Conservation (phyloP, 2,888 invertebrate genomes). For the Torymus aiolomorphi region DNA sequence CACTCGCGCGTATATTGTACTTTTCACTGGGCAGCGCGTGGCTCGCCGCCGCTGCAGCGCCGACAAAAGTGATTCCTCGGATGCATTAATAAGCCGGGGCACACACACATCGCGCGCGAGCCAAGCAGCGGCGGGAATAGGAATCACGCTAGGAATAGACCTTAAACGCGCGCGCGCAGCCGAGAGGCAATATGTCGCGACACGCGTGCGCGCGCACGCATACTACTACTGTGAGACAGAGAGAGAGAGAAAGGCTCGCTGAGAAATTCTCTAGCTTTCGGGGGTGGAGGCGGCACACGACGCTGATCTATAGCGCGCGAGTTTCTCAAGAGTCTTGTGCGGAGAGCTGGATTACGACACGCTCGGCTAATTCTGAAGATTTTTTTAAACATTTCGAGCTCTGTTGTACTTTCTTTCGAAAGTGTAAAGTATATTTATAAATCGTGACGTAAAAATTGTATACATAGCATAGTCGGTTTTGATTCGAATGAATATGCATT, state of each 20-base stretch:
- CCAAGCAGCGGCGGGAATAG: constrained; percentile 64
- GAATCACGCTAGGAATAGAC: constrained; percentile 66
- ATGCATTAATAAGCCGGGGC: constrained; percentile 58
- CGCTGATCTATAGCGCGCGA: no score
- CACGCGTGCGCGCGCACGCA: constrained; percentile 46
- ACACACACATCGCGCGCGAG: background rate
- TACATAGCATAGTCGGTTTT: no score
- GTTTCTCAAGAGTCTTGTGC: no score
- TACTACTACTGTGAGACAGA: constrained; percentile 56
- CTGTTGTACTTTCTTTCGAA: no score
- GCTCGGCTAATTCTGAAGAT: no score
- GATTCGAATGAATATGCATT: no score
- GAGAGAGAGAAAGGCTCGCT: constrained; percentile 57
- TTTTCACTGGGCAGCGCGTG: constrained; percentile 47
- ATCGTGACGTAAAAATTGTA: no score
- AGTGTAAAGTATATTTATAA: no score
- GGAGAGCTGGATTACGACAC: no score
- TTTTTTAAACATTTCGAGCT: no score
- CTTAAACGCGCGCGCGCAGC: constrained; percentile 59
- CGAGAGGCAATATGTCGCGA: background rate
- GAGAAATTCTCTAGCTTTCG: constrained; percentile 50
- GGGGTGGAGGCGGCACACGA: constrained; percentile 16
- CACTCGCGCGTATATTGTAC: constrained; percentile 5
- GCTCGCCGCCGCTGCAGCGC: no score
- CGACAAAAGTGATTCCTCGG: constrained; percentile 32